These are phyloP conservation scores for Cyprinodon variegatus DNA, from an alignment of 2,113 vertebrate genomes.

Conservation along the genomic window DNA sequence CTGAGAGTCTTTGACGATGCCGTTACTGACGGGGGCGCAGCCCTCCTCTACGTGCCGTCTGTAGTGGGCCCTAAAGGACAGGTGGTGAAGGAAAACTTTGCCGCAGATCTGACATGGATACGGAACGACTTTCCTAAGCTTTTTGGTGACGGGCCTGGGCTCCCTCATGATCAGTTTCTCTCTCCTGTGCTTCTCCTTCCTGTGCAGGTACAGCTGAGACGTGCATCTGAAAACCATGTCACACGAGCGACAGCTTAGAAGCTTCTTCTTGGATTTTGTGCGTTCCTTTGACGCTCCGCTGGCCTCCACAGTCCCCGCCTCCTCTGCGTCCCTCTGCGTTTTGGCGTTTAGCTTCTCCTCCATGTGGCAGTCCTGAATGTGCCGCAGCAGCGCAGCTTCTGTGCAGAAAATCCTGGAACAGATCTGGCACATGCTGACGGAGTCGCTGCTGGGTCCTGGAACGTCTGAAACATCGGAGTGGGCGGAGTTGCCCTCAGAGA, in stretches of 20 bases:
- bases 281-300: neutral
- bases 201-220: slow-evolving; percentile 67
- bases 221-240: slow-evolving; percentile 73
- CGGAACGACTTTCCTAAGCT: slow-evolving; percentile 16
- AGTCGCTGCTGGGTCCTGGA: slow-evolving; percentile 18
- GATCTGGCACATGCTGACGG: slow-evolving; percentile 29
- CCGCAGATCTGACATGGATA: slow-evolving; percentile 74
- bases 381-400: slow-evolving; percentile 50
- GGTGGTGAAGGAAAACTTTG: slow-evolving; percentile 74
- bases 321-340: neutral
- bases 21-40: neutral
- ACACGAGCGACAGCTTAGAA: slow-evolving; percentile 73
- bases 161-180: slow-evolving; percentile 41
- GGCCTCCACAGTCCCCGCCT: neutral
- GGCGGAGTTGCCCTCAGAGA: slow-evolving; percentile 40
- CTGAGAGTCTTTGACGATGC: slow-evolving; percentile 23
- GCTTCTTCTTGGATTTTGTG: slow-evolving; percentile 26
- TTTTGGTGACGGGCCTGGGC: slow-evolving; percentile 5
- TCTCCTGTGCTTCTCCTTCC: slow-evolving; percentile 75
- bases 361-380: slow-evolving; percentile 39
- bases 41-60: slow-evolving; percentile 36
- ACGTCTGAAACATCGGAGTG: slow-evolving; percentile 45
- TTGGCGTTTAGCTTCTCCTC: slow-evolving; percentile 26
- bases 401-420: slow-evolving; percentile 59
- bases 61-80: slow-evolving; percentile 69